Evolutionary conservation across 2,888 invertebrate species (phyloP), one percentile per base, ranked within the genome.

Genomic region (Troides helena): DNA sequence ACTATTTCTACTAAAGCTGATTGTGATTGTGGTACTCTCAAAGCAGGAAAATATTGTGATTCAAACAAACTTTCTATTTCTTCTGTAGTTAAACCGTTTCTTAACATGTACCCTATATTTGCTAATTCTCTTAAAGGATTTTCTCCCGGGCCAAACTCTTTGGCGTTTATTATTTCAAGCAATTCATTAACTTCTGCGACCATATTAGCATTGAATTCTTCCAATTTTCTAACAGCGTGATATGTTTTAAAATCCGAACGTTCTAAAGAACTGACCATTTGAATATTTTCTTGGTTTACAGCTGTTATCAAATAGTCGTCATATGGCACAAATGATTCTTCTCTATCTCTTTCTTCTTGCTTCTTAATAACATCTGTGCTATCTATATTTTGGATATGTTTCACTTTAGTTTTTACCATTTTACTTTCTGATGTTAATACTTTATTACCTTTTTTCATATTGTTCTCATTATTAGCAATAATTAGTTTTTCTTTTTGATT

Each of bases 1-100:
- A 97, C 97, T 65, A 97, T 93, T 77, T 96, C 95, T 12, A 97
- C 97, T 79, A 97, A 88, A 14, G 97, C 97, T 46, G 96, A 96
- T 85, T 97, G 97, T 1, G 97, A 96, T 80, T 96, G 95, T 0
- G 97, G 97, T 18, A 96, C 95, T 80, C 95, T 94, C 68, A 98
- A 85, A 18, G 96, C 95, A 25, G 97, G 96, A 86, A 97, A 97
- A 77, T 95, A 94, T 77, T 96, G 94, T 23, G 96, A 95, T 78
- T 96, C 95, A 78, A 97, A 97, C 73, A 97, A 93, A 62, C 95
- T 94, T 74, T 96, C 96, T 62, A 97, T 95, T 88, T 97, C 95
- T 78, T 94, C 94, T 1, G 95, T 95, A 3, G 95, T 94, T 53
- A 97, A 94, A 23, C 97, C 97, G 76, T 95, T 95, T 73, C 95